These are phyloP conservation scores for Madoqua kirkii DNA, from an alignment of 2,113 vertebrate genomes.

Conservation along the genomic window DNA sequence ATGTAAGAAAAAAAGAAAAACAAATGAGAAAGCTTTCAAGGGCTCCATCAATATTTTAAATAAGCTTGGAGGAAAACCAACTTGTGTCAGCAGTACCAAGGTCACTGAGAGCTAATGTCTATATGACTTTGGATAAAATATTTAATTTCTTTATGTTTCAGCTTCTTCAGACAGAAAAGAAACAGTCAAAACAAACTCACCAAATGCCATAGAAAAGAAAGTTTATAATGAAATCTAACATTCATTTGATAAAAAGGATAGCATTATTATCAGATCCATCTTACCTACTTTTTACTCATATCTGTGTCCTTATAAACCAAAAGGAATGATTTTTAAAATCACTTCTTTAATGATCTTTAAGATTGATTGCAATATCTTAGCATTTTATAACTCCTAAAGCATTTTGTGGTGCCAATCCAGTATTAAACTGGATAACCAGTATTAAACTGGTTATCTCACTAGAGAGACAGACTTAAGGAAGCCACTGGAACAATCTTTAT, in stretches of 20 bases:
- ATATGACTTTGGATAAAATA: not conserved
- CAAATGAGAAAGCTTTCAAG: conserved; percentile 26
- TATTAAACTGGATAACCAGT: not conserved
- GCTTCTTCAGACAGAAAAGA: conserved; percentile 24
- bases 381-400: not conserved
- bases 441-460: not conserved
- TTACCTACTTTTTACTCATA: not conserved
- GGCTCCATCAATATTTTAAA: conserved; percentile 58
- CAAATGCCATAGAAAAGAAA: not conserved
- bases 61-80: conserved; percentile 2
- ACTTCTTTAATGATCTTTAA: not conserved
- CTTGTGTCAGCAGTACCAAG: not conserved
- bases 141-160: conserved; percentile 38
- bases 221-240: not conserved
- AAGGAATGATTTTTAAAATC: not conserved
- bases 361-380: not conserved
- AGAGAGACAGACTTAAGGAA: conserved; percentile 26
- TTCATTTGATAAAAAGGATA: not conserved
- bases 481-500: not conserved
- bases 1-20: not conserved
- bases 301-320: not conserved
- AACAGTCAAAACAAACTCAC: conserved; percentile 6
- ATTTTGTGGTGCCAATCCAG: not conserved
- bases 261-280: not conserved
- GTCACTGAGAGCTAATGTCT: conserved; percentile 1